Evolutionary conservation across 2,113 vertebrate species (phyloP), one percentile per base, ranked within the genome.

Genomic region (Bubalus kerabau): DNA sequence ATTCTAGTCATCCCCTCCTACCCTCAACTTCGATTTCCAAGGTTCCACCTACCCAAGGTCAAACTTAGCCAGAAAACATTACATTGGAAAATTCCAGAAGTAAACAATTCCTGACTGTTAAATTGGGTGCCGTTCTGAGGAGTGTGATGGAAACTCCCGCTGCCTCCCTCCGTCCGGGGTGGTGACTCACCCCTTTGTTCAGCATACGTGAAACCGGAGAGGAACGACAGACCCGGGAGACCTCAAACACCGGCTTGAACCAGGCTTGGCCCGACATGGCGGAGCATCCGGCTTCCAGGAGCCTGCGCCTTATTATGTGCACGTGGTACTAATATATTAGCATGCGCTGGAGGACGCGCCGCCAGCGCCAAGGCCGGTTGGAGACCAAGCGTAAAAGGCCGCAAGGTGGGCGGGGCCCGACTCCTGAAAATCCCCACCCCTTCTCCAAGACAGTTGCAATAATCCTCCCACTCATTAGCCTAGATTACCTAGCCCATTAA

Each of bases 321-420:
- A 50, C 5, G 17, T 52, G 17, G 48, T 3, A 36, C 36, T 36
- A 7, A 32, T 52, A 19, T 0, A 21, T 21, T 21, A 52, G 48
- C 78, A 21, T 21, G 30, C 6, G 78, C 16, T 7, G 30, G 28
- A 52, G 16, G 3, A 7, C 30, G 3, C 0, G 3, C 48, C 48
- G 3, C 78, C 48, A 6, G 17, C 0, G 2, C 5, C 5, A 7
- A 4, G 4, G 8, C 76, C 4, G 0, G 26, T 48, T 1, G 0
- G 76, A 78, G 4, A 28, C 76, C 7, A 16, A 78, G 24, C 7
- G 0, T 17, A 48, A 80, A 50, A 21, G 16, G 28, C 78, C 5
- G 0, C 11, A 15, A 26, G 24, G 40, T 16, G 13, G 40, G 23
- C 24, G 13, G 67, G 24, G 71, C 23, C 36, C 3, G 6, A 7